Percentiles rank a stretch among this genome's conserved stretches.
phyloP scores from a whole-genome alignment of 2,888 invertebrate species.

The Rhorus exstirpatorius region DNA sequence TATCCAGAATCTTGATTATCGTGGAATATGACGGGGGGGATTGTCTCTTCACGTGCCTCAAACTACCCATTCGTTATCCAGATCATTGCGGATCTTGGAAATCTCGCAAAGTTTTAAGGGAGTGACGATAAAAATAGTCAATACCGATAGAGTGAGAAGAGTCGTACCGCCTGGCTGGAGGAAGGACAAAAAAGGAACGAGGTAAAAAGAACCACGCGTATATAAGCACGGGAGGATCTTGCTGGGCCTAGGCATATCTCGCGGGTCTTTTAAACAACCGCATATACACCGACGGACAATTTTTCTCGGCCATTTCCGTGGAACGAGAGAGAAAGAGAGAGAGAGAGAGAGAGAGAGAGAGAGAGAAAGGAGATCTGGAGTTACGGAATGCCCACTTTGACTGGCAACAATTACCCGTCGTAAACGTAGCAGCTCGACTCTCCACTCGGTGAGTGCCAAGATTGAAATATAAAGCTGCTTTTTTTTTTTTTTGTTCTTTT shows the following conservation, averaged over 20 bases:
- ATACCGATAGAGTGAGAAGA: slow-evolving; percentile 34
- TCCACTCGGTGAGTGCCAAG: slow-evolving; percentile 72
- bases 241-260: slow-evolving; percentile 31
- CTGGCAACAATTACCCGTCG: slow-evolving; percentile 83
- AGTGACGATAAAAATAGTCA: slow-evolving; percentile 1
- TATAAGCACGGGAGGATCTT: slow-evolving; percentile 4
- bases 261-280: slow-evolving; percentile 48
- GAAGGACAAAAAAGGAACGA: slow-evolving; percentile 30
- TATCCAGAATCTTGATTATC: neutral
- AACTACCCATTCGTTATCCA: slow-evolving; percentile 5
- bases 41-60: neutral
- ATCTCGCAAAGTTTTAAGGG: neutral
- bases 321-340: slow-evolving; percentile 68
- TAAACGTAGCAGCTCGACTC: slow-evolving; percentile 77
- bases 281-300: slow-evolving; percentile 70
- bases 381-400: slow-evolving; percentile 75
- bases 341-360: slow-evolving; percentile 26
- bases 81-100: neutral
- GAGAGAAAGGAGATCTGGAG: slow-evolving; percentile 48
- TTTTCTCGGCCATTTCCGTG: slow-evolving; percentile 80
- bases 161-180: neutral
- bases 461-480: slow-evolving; percentile 82
- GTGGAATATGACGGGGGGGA: neutral
- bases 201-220: neutral
- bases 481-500: slow-evolving; percentile 38